Evolutionary conservation across 2,113 vertebrate species (phyloP).

Genomic region (Cavia aperea): DNA sequence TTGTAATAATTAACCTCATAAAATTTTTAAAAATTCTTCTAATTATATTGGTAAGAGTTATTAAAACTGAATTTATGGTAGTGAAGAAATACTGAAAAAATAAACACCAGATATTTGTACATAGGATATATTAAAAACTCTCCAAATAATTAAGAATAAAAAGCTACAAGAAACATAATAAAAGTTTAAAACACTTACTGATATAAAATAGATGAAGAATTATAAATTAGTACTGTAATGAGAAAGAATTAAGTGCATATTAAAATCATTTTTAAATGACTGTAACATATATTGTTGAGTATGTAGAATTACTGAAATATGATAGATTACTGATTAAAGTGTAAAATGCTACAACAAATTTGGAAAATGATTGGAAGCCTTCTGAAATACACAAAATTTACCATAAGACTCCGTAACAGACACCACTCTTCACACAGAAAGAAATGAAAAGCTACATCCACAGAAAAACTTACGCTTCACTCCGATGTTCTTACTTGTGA

Average conservation of each 20-base stretch:
- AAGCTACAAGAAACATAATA: background rate
- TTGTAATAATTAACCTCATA: background rate
- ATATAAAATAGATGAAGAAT: background rate
- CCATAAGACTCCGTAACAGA: background rate
- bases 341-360: background rate
- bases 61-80: background rate
- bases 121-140: background rate
- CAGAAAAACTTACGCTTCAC: background rate
- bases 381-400: background rate
- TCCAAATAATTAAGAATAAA: background rate
- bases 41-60: background rate
- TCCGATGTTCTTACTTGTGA: background rate
- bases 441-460: background rate
- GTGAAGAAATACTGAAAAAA: background rate
- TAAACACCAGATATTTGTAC: background rate
- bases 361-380: background rate
- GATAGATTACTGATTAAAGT: background rate
- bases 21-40: background rate
- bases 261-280: background rate
- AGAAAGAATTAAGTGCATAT: too few species aligned
- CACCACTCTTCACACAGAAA: background rate
- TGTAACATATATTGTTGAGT: background rate
- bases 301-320: too few species aligned
- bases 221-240: background rate
- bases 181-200: background rate